A percentile compares a stretch with the other conserved stretches of the same genome.
Conservation (phyloP, 2,113 vertebrate genomes). For the Thermophis baileyi region DNA sequence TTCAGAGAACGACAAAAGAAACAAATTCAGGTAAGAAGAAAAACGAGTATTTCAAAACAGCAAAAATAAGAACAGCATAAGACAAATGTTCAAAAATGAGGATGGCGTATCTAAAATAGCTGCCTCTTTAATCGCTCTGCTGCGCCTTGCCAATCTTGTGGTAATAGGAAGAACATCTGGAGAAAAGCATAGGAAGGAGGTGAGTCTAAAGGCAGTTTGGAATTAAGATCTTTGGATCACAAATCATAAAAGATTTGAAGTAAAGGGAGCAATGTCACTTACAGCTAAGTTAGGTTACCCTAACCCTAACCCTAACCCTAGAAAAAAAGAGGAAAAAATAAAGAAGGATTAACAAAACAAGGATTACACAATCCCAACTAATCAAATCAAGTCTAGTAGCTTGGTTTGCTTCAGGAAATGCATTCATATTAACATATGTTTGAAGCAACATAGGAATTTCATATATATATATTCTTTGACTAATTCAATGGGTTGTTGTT, state of each 20-base stretch:
- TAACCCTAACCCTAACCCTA: too few relatives aligned
- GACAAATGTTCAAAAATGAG: not conserved
- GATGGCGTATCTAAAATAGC: not conserved
- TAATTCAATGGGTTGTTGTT: not conserved
- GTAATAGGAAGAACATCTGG: too few relatives aligned
- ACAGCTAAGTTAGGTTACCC: too few relatives aligned
- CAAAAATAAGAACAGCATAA: not conserved
- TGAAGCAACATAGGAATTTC: not conserved
- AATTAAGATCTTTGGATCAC: not conserved
- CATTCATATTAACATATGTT: not conserved
- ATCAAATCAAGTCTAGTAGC: not conserved
- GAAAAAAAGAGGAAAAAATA: not conserved
- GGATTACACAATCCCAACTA: not conserved
- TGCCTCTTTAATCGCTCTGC: not conserved
- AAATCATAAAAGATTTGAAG: not conserved
- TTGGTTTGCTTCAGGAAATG: not conserved
- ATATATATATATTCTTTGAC: not conserved
- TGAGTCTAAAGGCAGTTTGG: not conserved
- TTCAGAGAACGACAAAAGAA: not conserved
- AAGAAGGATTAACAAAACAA: not conserved
- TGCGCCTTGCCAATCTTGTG: not conserved
- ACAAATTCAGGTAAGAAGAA: not conserved
- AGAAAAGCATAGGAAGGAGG: not conserved
- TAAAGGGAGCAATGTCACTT: not conserved
- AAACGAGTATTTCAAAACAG: not conserved